phyloP scores from a whole-genome alignment of 1,140 invertebrate species.

The Drosophila lini region DNA sequence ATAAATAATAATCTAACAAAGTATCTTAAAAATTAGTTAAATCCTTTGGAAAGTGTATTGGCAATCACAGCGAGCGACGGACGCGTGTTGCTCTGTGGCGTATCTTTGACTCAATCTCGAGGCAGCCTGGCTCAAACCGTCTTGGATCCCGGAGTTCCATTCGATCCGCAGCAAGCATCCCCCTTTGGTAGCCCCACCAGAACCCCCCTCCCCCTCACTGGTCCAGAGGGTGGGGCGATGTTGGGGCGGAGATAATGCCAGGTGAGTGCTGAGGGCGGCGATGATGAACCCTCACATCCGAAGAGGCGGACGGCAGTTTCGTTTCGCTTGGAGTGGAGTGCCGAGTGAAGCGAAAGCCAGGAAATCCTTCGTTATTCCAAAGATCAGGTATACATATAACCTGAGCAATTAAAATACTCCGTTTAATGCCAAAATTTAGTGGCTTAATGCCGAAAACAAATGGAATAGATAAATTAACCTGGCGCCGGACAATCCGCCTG shows the following conservation, averaged over 20 bases:
- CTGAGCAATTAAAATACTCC: conserved; percentile 39
- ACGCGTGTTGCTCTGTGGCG: conserved; percentile 54
- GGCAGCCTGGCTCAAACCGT: conserved; percentile 29
- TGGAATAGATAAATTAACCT: conserved; percentile 37
- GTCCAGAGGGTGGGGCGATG: conserved; percentile 33
- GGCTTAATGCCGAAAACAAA: conserved; percentile 22
- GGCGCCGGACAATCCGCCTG: conserved; percentile 42
- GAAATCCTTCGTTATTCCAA: conserved; percentile 23
- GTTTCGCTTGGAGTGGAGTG: conserved; percentile 12
- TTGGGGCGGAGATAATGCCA: conserved; percentile 41
- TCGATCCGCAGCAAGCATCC: conserved; percentile 37
- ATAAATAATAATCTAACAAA: not conserved
- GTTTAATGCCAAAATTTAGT: conserved; percentile 38
- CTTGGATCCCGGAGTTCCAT: conserved; percentile 24
- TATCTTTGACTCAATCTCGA: conserved; percentile 71
- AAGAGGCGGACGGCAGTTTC: conserved; percentile 52
- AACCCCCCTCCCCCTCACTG: not conserved
- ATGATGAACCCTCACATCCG: conserved; percentile 45
- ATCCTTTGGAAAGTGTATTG: conserved; percentile 11
- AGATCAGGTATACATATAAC: conserved; percentile 24
- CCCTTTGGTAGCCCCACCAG: not conserved
- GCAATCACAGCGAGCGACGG: conserved; percentile 38
- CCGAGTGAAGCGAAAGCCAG: conserved; percentile 9
- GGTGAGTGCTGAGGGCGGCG: conserved; percentile 52
- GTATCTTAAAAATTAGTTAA: fast-evolving